phyloP scores from a whole-genome alignment of 2,113 vertebrate species.

The Pteronura brasiliensis region DNA sequence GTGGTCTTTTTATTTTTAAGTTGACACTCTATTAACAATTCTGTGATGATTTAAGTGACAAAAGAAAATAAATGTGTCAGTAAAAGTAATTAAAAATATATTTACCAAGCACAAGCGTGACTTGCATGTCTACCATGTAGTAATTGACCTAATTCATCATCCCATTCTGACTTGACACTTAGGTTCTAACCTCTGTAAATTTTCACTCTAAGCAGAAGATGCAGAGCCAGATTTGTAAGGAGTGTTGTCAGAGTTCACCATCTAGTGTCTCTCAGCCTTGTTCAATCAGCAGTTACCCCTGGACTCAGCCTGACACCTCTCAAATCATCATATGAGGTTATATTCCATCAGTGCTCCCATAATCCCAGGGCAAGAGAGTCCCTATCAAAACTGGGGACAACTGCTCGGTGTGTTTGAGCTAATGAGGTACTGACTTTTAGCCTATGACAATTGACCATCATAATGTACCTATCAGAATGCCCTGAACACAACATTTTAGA shows the following conservation, averaged over 20 bases:
- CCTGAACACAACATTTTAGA: slow-evolving; percentile 12
- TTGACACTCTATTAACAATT: slow-evolving; percentile 62
- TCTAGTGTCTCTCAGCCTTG: not conserved
- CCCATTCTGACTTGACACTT: not conserved
- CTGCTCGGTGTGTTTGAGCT: not conserved
- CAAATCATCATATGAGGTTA: not conserved
- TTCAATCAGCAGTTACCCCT: not conserved
- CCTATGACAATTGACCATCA: slow-evolving; percentile 23
- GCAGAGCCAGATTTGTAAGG: not conserved
- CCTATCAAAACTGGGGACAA: slow-evolving; percentile 16
- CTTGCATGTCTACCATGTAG: slow-evolving; percentile 58
- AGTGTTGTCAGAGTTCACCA: slow-evolving; percentile 40
- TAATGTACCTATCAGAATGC: slow-evolving; percentile 18
- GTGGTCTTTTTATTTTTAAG: not conserved
- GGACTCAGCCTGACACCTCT: not conserved
- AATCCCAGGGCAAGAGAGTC: not conserved
- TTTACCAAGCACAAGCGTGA: slow-evolving; percentile 69
- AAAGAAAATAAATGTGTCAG: slow-evolving; percentile 73
- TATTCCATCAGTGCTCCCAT: not conserved
- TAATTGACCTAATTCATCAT: slow-evolving; percentile 77
- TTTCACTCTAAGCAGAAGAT: slow-evolving; percentile 29
- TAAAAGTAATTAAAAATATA: slow-evolving; percentile 74
- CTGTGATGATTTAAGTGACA: slow-evolving; percentile 76
- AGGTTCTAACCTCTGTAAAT: slow-evolving; percentile 34
- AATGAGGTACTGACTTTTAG: slow-evolving; percentile 17